Percentiles rank a stretch among this genome's conserved stretches.
These are phyloP conservation scores for Rhyacichthys aspro DNA, from an alignment of 2,797 vertebrate species.

Conservation along the genomic window DNA sequence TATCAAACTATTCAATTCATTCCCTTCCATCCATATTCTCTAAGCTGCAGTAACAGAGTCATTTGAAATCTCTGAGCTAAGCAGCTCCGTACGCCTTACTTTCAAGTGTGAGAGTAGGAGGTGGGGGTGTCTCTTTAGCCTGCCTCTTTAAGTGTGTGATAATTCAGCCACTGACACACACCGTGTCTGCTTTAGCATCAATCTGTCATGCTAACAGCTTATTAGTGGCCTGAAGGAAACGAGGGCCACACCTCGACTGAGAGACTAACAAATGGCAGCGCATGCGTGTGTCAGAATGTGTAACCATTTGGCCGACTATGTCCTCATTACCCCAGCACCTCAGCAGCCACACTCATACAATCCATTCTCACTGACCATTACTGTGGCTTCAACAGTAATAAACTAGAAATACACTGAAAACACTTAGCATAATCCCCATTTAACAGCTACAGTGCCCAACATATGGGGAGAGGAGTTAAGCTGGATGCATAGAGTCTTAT, in stretches of 20 bases:
- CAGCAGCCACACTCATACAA: constrained; percentile 43
- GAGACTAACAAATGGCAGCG: constrained; percentile 62
- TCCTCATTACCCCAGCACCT: constrained; percentile 60
- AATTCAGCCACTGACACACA: constrained; percentile 78
- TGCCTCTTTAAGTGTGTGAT: constrained; percentile 75
- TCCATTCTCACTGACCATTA: constrained; percentile 48
- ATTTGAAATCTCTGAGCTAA: constrained; percentile 55
- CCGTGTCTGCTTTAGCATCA: constrained; percentile 75
- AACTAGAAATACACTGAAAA: constrained; percentile 23
- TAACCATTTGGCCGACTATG: constrained; percentile 48
- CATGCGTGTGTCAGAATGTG: constrained; percentile 52
- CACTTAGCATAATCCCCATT: constrained; percentile 17
- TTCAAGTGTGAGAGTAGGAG: constrained; percentile 42
- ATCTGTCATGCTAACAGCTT: constrained; percentile 82
- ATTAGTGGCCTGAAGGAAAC: constrained; percentile 78
- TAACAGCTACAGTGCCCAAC: constrained; percentile 19
- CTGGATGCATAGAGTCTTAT: constrained; percentile 8
- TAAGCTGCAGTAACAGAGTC: constrained; percentile 37
- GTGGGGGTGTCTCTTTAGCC: constrained; percentile 52
- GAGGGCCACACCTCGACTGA: constrained; percentile 69
- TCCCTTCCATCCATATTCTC: constrained; percentile 23
- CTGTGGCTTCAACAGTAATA: constrained; percentile 26
- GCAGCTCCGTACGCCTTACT: constrained; percentile 39
- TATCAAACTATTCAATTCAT: constrained; percentile 41
- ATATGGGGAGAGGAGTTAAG: constrained; percentile 1